phyloP scores from a whole-genome alignment of 1,140 invertebrate species.

The Heliconius hermathena region DNA sequence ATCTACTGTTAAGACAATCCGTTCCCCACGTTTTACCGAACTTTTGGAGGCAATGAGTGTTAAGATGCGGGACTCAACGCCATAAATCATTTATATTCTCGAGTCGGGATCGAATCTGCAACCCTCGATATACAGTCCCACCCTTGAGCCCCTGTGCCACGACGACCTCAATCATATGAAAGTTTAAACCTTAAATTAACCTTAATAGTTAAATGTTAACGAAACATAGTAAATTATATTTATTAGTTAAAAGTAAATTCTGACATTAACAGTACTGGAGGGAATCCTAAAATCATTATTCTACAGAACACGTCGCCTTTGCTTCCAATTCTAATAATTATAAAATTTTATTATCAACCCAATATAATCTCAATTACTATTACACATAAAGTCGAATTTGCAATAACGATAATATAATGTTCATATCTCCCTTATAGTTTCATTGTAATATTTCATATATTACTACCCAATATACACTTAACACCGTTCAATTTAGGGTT shows the following conservation, averaged over 20 bases:
- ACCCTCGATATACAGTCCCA: too few species aligned
- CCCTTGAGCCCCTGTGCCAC: too few species aligned
- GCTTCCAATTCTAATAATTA: constrained; percentile 32
- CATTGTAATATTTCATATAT: constrained; percentile 26
- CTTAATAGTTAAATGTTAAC: too few species aligned
- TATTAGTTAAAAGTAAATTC: neutral
- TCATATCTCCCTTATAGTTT: constrained; percentile 34
- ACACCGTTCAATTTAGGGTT: constrained; percentile 12
- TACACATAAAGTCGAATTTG: constrained; percentile 23
- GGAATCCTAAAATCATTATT: constrained; percentile 38
- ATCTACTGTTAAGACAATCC: neutral
- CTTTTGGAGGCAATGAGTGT: neutral
- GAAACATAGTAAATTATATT: neutral
- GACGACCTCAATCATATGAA: too few species aligned
- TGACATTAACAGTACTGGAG: constrained; percentile 23
- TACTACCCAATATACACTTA: constrained; percentile 11
- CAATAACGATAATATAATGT: constrained; percentile 19
- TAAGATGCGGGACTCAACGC: neutral
- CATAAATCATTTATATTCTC: too few species aligned
- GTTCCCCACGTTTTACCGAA: neutral
- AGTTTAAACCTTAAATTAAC: too few species aligned
- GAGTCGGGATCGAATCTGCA: too few species aligned
- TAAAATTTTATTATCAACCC: constrained; percentile 2
- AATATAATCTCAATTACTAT: neutral
- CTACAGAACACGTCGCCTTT: constrained; percentile 31